phyloP scores from a whole-genome alignment of 2,888 invertebrate species.

The Eupithecia dodoneata region DNA sequence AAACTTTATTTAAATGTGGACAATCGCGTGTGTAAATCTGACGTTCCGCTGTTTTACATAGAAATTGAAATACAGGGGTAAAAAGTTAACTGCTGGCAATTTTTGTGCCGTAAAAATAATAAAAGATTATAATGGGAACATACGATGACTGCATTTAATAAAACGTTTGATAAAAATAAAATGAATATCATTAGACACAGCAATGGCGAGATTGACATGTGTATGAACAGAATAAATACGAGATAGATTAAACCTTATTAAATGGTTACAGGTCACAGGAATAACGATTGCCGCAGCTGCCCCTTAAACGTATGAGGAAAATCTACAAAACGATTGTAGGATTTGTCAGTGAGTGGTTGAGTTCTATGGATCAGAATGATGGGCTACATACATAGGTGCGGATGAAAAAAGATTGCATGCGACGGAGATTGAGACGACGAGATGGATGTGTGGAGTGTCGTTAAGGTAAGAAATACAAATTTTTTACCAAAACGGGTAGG shows the following conservation, averaged over 20 bases:
- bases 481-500: no score
- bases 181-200: not conserved
- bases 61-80: slow-evolving; percentile 13
- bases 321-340: not conserved
- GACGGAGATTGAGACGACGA: no score
- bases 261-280: no score
- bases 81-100: slow-evolving; percentile 5
- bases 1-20: slow-evolving; percentile 11
- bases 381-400: not conserved
- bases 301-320: not conserved
- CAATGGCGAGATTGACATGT: not conserved
- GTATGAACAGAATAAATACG: not conserved
- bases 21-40: slow-evolving; percentile 16
- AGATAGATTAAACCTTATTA: not conserved
- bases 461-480: no score
- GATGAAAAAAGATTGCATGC: not conserved
- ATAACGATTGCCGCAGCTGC: not conserved
- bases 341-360: not conserved
- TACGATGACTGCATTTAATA: not conserved
- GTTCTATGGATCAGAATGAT: not conserved
- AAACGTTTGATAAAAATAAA: not conserved
- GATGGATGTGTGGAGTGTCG: no score
- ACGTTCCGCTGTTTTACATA: slow-evolving; percentile 18
- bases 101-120: not conserved
- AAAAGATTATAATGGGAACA: not conserved